Percentiles rank a stretch among this genome's conserved stretches.
Evolutionary conservation across 2,113 vertebrate species (phyloP).

Genomic region (Gasterosteus aculeatus): DNA sequence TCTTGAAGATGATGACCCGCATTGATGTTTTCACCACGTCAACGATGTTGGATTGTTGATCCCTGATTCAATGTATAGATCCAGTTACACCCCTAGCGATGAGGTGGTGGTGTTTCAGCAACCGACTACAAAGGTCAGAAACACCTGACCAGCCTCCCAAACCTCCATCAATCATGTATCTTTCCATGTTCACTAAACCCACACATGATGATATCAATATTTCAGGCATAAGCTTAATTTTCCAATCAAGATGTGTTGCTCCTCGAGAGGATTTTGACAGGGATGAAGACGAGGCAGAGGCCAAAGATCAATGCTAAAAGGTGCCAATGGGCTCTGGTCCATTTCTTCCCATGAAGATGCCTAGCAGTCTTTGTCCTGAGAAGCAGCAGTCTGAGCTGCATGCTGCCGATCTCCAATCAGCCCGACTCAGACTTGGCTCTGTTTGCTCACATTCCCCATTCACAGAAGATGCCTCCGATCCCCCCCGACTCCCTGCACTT

Average conservation of each 20-base stretch:
- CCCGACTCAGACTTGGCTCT: background rate
- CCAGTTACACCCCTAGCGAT: background rate
- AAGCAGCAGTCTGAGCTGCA: background rate
- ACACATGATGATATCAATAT: too few relatives aligned
- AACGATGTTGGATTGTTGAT: background rate
- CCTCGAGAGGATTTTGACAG: background rate
- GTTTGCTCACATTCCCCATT: conserved; percentile 27
- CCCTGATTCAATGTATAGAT: background rate
- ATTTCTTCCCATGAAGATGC: background rate
- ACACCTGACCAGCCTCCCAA: too few relatives aligned
- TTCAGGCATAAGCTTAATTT: too few relatives aligned
- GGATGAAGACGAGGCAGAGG: background rate
- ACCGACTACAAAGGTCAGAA: too few relatives aligned
- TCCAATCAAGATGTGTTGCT: too few relatives aligned
- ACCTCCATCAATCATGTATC: too few relatives aligned
- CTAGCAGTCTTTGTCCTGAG: conserved; percentile 1
- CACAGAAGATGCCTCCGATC: conserved; percentile 34
- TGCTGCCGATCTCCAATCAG: conserved; percentile 1
- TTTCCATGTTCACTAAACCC: too few relatives aligned
- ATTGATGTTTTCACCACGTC: background rate
- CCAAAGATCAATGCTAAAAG: background rate
- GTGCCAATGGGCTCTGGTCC: background rate
- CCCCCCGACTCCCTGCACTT: conserved; percentile 35
- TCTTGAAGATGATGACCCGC: background rate
- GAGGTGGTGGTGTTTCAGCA: background rate